A percentile compares a stretch with the other conserved stretches of the same genome.
phyloP scores from a whole-genome alignment of 2,797 vertebrate species.

The Cyprinella venusta region DNA sequence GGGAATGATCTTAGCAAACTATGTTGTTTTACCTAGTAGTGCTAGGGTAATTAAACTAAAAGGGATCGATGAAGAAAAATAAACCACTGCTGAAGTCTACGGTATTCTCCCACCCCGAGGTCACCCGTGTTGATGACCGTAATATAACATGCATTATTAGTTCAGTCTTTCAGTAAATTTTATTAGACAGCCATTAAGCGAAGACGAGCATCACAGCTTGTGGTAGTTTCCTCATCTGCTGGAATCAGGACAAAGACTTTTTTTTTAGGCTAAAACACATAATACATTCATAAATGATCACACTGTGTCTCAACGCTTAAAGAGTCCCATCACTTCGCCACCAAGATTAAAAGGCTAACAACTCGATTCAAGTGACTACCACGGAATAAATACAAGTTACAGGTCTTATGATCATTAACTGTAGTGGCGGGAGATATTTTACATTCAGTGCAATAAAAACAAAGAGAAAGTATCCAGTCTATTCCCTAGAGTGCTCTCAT shows the following conservation, averaged over 20 bases:
- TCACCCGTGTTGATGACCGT: slow-evolving; percentile 10
- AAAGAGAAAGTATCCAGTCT: slow-evolving; percentile 47
- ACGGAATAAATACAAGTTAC: slow-evolving; percentile 60
- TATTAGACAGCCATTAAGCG: slow-evolving; percentile 55
- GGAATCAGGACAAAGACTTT: slow-evolving; percentile 52
- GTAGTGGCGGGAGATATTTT: slow-evolving; percentile 60
- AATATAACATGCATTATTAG: slow-evolving; percentile 54
- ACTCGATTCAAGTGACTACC: slow-evolving; percentile 51
- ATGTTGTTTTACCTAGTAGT: slow-evolving; percentile 37
- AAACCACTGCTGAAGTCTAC: slow-evolving; percentile 36
- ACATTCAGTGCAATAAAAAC: slow-evolving; percentile 58
- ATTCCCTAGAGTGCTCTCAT: slow-evolving; percentile 36
- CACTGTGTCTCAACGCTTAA: slow-evolving; percentile 43
- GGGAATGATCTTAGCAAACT: slow-evolving; percentile 15
- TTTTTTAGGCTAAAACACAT: slow-evolving; percentile 59
- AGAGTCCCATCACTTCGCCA: slow-evolving; percentile 51
- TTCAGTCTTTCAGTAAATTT: slow-evolving; percentile 49
- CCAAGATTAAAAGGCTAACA: slow-evolving; percentile 47
- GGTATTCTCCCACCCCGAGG: slow-evolving; percentile 26
- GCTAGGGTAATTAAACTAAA: slow-evolving; percentile 32
- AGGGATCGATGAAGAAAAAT: slow-evolving; percentile 23
- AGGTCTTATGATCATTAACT: slow-evolving; percentile 44
- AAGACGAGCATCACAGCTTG: slow-evolving; percentile 47
- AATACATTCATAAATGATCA: slow-evolving; percentile 59
- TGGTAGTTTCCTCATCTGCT: slow-evolving; percentile 44